phyloP scores from a whole-genome alignment of 2,797 vertebrate genomes.

The Eleutherodactylus coqui region DNA sequence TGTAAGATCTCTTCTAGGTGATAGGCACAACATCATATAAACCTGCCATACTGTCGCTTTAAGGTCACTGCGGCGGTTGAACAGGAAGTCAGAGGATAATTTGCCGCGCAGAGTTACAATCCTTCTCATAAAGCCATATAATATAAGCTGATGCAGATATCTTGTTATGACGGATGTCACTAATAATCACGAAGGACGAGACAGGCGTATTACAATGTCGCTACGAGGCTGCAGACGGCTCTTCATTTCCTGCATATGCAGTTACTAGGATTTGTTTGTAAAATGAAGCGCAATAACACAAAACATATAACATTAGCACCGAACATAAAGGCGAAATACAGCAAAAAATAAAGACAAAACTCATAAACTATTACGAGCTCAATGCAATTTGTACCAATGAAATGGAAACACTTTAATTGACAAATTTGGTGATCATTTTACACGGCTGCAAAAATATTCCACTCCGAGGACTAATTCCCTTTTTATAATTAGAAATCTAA shows the following conservation, averaged over 20 bases:
- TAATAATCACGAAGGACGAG: constrained; percentile 9
- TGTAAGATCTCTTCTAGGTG: background rate
- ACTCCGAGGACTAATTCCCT: constrained; percentile 33
- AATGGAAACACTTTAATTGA: constrained; percentile 43
- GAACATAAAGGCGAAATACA: constrained; percentile 29
- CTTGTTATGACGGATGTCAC: background rate
- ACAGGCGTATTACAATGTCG: background rate
- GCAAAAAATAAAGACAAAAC: constrained; percentile 10
- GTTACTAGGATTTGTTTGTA: constrained; percentile 38
- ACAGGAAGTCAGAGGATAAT: background rate
- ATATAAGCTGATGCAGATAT: background rate
- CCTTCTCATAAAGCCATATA: background rate
- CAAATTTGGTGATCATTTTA: constrained; percentile 39
- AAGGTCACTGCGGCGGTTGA: background rate
- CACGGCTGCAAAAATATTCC: constrained; percentile 31
- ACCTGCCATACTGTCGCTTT: background rate
- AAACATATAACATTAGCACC: constrained; percentile 7
- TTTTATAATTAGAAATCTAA: constrained; percentile 52
- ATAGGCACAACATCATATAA: background rate
- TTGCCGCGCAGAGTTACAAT: no score
- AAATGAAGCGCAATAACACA: constrained; percentile 39
- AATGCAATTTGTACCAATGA: constrained; percentile 30
- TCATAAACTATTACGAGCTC: constrained; percentile 12
- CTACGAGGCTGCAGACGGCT: background rate
- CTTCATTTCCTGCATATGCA: constrained; percentile 1